Evolutionary conservation across 2,888 invertebrate species (phyloP).

Genomic region (Dicyrtomina minuta): DNA sequence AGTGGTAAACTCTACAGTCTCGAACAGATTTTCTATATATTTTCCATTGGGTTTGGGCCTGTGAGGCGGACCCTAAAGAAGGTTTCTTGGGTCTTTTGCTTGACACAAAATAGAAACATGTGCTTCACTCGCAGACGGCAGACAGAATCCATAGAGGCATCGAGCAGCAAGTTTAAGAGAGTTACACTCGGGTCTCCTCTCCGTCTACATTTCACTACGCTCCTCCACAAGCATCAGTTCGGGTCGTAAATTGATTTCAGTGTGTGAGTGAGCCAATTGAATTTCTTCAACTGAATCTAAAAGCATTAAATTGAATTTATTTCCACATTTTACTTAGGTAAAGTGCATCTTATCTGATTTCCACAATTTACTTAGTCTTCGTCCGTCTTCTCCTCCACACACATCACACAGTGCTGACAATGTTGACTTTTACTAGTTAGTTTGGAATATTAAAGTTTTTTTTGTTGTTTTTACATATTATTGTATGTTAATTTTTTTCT

Average conservation of each 20-base stretch:
- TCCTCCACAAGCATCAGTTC: neutral
- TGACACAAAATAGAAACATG: slow-evolving; percentile 27
- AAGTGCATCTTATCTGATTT: too few relatives aligned
- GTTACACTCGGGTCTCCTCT: neutral
- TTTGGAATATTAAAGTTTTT: too few relatives aligned
- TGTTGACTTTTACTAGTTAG: too few relatives aligned
- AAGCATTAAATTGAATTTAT: neutral
- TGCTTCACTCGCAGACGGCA: slow-evolving; percentile 8
- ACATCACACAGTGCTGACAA: too few relatives aligned
- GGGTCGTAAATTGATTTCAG: slow-evolving; percentile 1
- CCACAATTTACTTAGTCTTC: neutral
- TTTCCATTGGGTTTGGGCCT: too few relatives aligned
- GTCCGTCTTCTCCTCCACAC: neutral
- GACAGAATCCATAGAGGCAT: slow-evolving; percentile 7
- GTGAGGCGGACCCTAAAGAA: neutral
- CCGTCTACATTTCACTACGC: neutral
- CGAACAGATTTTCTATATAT: too few relatives aligned
- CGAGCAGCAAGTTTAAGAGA: neutral
- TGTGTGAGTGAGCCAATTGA: neutral
- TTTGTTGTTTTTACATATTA: too few relatives aligned
- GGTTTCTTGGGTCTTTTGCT: neutral
- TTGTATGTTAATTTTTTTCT: too few relatives aligned
- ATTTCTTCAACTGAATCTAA: neutral
- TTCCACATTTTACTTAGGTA: neutral
- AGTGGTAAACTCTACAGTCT: too few relatives aligned